phyloP scores from a whole-genome alignment of 2,113 vertebrate genomes.

The Cyanoramphus novaezelandiae region DNA sequence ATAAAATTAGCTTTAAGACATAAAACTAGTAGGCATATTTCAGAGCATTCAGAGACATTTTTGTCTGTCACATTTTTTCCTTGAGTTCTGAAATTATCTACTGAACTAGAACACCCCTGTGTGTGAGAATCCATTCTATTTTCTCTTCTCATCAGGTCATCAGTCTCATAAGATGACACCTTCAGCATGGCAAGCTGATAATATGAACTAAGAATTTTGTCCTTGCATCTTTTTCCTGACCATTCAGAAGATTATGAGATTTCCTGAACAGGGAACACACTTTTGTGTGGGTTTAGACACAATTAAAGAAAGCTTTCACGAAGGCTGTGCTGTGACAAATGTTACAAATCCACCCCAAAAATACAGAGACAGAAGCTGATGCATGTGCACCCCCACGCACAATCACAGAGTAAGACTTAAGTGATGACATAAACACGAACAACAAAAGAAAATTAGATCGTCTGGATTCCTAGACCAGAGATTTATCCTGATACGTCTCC shows the following conservation, averaged over 20 bases:
- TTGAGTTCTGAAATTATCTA: not conserved
- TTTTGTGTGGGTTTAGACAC: not conserved
- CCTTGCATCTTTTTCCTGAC: not conserved
- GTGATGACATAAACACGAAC: not conserved
- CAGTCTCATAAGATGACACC: not conserved
- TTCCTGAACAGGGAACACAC: not conserved
- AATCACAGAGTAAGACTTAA: not conserved
- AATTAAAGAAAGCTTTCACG: not conserved
- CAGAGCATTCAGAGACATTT: not conserved
- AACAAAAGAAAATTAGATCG: not conserved
- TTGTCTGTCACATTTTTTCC: not conserved
- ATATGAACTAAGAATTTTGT: not conserved
- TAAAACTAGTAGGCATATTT: not conserved
- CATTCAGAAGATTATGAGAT: not conserved
- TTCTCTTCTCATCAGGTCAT: not conserved
- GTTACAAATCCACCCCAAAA: not conserved
- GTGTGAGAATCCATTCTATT: not conserved
- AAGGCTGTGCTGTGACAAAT: not conserved
- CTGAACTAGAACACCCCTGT: not conserved
- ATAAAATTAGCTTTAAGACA: not conserved
- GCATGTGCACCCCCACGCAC: not conserved
- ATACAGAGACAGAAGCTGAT: not conserved
- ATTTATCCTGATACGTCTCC: not conserved
- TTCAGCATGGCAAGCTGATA: not conserved
- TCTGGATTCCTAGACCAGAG: not conserved